Base-by-base conservation (phyloP, 2,888 invertebrate genomes). In the Aricia artaxerxes region DNA sequence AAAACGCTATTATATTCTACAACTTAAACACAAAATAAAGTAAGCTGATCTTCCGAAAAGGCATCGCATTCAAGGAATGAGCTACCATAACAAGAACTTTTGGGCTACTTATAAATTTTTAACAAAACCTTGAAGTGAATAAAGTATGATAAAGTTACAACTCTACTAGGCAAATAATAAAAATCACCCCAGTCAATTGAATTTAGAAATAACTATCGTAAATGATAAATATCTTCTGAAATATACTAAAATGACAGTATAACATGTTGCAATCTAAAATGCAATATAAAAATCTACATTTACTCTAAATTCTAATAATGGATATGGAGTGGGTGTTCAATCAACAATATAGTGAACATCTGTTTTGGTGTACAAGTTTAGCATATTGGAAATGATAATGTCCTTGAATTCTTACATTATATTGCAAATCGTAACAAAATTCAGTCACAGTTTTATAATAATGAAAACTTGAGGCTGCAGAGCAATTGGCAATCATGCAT, bases 161-260 rank as follows among this genome's bases (percentile, higher is more conserved):
- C 49, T 49, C 9, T 49, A 49, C 49, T 7, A 44, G 44, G 49
- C 49, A 49, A 49, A 49, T 9, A 16, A 16, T 57, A 16, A 57
- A 57, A 57, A 57, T 53, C 53, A 11, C 16, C 57, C 57, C 57
- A 49, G 49, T 9, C 49, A 49, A 49, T 49, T 9, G 1, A 49
- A 49, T 49, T 49, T 2, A 49, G 11, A 11, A 49, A 49, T 49
- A 49, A 49, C 9, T 49, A 38, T 69, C 3, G 4, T 38, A 64
- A 64, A 38, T 69, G 35, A 11, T 16, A 35, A 69, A 35, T 69
- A 35, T 35, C 69, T 69, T 35, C 57, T 16, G 11, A 31, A 60
- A 31, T 76, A 35, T 61, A 13, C 24, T 60, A 60, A 78, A 78
- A 78, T 24, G 6, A 78, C 69, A 69, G 6, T 69, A 78, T 78